Evolutionary conservation across 2,113 vertebrate genomes (phyloP), one percentile per base, ranked within the genome.

Genomic region (Cryptomyrus ogoouensis): DNA sequence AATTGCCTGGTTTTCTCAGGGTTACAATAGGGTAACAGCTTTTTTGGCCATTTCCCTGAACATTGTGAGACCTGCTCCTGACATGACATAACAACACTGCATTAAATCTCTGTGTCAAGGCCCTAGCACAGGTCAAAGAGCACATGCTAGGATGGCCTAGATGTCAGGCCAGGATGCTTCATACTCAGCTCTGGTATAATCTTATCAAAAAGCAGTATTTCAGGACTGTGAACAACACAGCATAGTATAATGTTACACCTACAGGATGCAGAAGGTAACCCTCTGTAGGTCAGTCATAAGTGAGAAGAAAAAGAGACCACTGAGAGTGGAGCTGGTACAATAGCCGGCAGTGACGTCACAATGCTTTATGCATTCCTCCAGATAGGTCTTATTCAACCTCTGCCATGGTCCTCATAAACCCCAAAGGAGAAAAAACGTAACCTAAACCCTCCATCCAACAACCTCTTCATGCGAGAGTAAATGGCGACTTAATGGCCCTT

Each of bases 401-500:
- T 86, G 47, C n/a, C 6, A 15, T 56, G 83, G 85, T 87, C 85
- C 49, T 87, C 31, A 10, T 35, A 52, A 50, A 24, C 50, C 49
- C 85, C 47, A 87, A 52, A 56, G 50, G 50, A 87, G 50, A 19
- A 87, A 35, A 35, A 15, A 5, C 31, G 85, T 56, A 53, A 53
- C 85, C 85, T 56, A 35, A 31, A 47, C n/a, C 47, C 85, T 56
- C 85, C 50, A 7, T 50, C 50, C 85, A 15, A 35, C 50, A 87
- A 53, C 50, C 85, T 53, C 85, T 15, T 15, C 85, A 31, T 39
- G 49, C 47, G 50, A 35, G 50, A 87, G 49, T 53, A 87, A 87
- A 87, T 53, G 85, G 85, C 13, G 85, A 87, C 85, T 87, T 87
- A 87, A 87, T 87, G 50, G 84, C 49, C 44, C 44, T 49, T 86